Evolutionary conservation across 2,797 vertebrate species (phyloP).

Genomic region (Danionella dracula): DNA sequence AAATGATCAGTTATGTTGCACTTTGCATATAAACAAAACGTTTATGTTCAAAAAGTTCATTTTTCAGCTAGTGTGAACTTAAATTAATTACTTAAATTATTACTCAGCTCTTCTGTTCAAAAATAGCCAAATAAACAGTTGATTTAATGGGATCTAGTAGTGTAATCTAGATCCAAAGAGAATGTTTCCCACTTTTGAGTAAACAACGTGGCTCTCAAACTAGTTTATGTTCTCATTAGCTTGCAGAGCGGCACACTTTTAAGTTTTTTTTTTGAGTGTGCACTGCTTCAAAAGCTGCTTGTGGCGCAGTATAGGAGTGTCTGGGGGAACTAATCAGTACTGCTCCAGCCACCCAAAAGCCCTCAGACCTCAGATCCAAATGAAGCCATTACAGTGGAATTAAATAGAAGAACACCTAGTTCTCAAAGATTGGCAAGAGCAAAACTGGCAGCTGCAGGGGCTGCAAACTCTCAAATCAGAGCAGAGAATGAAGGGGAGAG

Average conservation of each 20-base stretch:
- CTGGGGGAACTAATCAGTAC: slow-evolving; percentile 25
- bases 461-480: slow-evolving; percentile 65
- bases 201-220: slow-evolving; percentile 64
- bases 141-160: slow-evolving; percentile 54
- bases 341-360: slow-evolving; percentile 51
- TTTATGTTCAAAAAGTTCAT: too few species aligned
- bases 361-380: slow-evolving; percentile 58
- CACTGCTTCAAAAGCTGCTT: slow-evolving; percentile 18
- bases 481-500: slow-evolving; percentile 46
- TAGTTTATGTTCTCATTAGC: slow-evolving; percentile 68
- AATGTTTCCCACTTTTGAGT: slow-evolving; percentile 62
- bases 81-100: not conserved
- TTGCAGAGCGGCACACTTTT: slow-evolving; percentile 55
- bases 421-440: slow-evolving; percentile 59
- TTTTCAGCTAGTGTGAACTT: too few species aligned
- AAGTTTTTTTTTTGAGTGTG: slow-evolving; percentile 65
- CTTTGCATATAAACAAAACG: too few species aligned
- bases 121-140: slow-evolving; percentile 46
- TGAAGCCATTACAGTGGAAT: slow-evolving; percentile 66
- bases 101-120: slow-evolving; percentile 28
- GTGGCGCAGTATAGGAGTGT: slow-evolving; percentile 23
- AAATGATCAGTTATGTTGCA: not conserved
- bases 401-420: slow-evolving; percentile 63
- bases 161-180: slow-evolving; percentile 52
- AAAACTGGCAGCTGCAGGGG: slow-evolving; percentile 55